These are phyloP conservation scores for Oxyruncus cristatus DNA, from an alignment of 2,113 vertebrate genomes.

Conservation along the genomic window DNA sequence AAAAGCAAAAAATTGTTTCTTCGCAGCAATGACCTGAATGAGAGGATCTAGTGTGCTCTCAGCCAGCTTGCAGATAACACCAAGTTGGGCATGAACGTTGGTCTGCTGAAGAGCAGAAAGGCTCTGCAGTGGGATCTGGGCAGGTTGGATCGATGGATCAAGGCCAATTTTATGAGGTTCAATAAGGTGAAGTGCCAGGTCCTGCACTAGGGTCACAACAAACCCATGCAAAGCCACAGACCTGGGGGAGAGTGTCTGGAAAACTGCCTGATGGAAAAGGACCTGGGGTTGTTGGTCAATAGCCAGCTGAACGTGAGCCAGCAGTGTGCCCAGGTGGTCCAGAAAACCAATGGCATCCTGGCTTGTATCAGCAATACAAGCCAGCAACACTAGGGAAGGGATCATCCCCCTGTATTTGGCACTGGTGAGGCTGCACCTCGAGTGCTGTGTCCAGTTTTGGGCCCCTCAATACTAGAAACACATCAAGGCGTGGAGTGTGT, in stretches of 20 bases:
- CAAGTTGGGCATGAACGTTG: not conserved
- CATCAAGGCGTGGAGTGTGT: not conserved
- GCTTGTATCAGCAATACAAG: not conserved
- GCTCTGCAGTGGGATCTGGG: not conserved
- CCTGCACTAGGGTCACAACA: not conserved
- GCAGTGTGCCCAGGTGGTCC: not conserved
- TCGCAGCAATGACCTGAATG: not conserved
- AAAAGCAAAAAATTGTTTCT: not conserved
- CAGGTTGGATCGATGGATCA: not conserved
- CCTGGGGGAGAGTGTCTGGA: not conserved
- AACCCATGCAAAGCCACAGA: not conserved
- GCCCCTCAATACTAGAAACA: not conserved
- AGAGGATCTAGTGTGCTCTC: not conserved
- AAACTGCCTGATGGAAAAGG: not conserved
- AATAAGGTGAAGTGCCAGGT: not conserved
- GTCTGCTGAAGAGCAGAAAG: not conserved
- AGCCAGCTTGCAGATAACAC: not conserved
- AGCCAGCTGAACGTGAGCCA: not conserved
- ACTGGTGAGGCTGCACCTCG: not conserved
- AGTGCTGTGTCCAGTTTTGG: not conserved
- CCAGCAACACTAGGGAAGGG: not conserved
- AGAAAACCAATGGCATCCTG: not conserved
- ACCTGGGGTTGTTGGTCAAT: not conserved
- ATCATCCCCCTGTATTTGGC: fast-evolving
- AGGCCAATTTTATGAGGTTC: not conserved